Conservation (phyloP, 2,113 vertebrate genomes). For the Ctenodactylus gundi region DNA sequence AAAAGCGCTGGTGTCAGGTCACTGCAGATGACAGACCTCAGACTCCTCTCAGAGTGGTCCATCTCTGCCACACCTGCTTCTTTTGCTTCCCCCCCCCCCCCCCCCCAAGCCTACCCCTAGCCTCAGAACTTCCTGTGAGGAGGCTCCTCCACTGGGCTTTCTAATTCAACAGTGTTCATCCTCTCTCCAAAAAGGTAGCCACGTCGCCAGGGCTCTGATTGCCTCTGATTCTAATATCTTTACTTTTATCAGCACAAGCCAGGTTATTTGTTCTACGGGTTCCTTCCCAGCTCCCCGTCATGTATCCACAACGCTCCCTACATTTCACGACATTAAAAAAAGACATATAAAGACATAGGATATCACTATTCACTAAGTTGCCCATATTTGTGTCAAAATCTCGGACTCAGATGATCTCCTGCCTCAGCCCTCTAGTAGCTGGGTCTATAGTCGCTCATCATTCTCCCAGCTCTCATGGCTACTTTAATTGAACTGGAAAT, state of each 20-base stretch:
- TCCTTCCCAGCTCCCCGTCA: background rate
- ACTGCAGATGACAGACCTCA: background rate
- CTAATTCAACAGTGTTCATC: too few relatives aligned
- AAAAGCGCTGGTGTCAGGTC: background rate
- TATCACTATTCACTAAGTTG: background rate
- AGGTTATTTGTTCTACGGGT: background rate
- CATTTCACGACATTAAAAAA: background rate
- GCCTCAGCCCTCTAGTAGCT: background rate
- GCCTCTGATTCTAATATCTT: background rate
- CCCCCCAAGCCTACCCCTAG: background rate
- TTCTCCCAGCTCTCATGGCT: background rate
- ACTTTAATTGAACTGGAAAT: background rate
- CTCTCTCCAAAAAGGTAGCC: background rate
- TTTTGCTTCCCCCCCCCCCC: too few relatives aligned
- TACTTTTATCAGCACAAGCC: background rate
- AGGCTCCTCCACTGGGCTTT: background rate
- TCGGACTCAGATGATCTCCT: background rate
- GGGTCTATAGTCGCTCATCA: background rate
- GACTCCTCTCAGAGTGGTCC: background rate
- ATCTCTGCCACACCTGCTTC: background rate
- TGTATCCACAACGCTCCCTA: background rate
- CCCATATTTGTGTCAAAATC: background rate
- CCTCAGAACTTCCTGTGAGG: background rate
- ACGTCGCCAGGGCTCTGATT: background rate
- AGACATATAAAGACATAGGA: background rate